Conservation (phyloP, 2,797 vertebrate genomes). For the Protonibea diacanthus region DNA sequence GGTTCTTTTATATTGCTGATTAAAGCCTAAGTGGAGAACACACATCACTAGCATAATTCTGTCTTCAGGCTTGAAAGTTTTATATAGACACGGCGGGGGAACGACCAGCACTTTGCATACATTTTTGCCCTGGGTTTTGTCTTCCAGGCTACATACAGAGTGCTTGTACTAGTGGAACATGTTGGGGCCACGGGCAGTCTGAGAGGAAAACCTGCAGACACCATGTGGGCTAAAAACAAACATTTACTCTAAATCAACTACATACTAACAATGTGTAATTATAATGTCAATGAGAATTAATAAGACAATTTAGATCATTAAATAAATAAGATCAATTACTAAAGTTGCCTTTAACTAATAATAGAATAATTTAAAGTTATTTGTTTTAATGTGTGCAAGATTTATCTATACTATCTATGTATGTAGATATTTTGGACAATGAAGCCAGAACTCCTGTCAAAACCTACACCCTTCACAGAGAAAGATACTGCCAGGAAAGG, state of each 20-base stretch:
- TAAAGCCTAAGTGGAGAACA: constrained; percentile 1
- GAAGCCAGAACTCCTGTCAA: neutral
- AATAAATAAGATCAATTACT: neutral
- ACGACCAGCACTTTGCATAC: neutral
- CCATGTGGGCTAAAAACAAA: too few species aligned
- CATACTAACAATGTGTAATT: neutral
- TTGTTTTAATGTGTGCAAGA: neutral
- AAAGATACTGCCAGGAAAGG: neutral
- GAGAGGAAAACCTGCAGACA: neutral
- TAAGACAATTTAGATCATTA: neutral
- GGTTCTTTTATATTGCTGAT: neutral
- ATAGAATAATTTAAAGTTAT: neutral
- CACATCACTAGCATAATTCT: neutral
- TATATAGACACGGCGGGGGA: neutral
- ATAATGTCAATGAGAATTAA: neutral
- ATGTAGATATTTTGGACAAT: neutral
- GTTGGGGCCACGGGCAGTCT: neutral
- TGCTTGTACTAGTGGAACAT: neutral
- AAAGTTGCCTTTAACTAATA: neutral
- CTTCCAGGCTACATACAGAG: neutral
- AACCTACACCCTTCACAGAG: neutral
- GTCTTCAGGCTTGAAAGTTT: neutral
- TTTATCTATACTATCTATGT: neutral
- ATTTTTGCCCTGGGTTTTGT: neutral
- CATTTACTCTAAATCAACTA: too few species aligned